Conservation (phyloP, 2,113 vertebrate species). For the Syngnathoides biaculeatus region DNA sequence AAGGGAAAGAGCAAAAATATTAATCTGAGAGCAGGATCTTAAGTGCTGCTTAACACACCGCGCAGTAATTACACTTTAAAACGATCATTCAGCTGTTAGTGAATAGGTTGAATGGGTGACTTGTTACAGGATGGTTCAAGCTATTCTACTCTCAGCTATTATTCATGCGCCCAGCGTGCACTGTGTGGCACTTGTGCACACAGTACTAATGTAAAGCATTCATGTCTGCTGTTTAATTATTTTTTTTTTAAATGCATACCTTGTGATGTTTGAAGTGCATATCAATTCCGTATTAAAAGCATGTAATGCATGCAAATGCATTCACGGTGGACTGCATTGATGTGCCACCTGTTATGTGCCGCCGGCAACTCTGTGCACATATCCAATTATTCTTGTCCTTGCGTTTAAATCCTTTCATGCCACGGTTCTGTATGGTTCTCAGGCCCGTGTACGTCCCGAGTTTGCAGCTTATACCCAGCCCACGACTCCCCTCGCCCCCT, state of each 20-base stretch:
- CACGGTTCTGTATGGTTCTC: background rate
- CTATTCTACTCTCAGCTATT: background rate
- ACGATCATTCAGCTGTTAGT: conserved; percentile 46
- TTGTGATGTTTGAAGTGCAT: background rate
- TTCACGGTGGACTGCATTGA: conserved; percentile 14
- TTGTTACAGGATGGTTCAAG: background rate
- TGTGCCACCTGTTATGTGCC: conserved; percentile 15
- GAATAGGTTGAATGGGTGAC: background rate
- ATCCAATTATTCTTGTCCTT: conserved; percentile 14
- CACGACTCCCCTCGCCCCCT: background rate
- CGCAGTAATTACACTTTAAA: conserved; percentile 34
- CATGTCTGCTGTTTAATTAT: background rate
- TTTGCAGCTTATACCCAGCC: conserved; percentile 19
- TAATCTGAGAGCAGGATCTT: conserved; percentile 24
- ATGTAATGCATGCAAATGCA: conserved; percentile 30
- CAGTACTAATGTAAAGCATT: background rate
- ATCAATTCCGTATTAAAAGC: conserved; percentile 9
- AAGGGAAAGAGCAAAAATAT: conserved; percentile 41
- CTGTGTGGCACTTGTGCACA: background rate
- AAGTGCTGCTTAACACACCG: conserved; percentile 27
- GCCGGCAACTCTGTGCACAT: background rate
- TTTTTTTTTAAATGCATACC: background rate
- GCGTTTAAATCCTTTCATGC: conserved; percentile 15
- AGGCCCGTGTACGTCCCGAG: background rate
- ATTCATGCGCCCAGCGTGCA: background rate